Base-by-base conservation (phyloP, 2,888 invertebrate species). In the Ectemnius continuus region DNA sequence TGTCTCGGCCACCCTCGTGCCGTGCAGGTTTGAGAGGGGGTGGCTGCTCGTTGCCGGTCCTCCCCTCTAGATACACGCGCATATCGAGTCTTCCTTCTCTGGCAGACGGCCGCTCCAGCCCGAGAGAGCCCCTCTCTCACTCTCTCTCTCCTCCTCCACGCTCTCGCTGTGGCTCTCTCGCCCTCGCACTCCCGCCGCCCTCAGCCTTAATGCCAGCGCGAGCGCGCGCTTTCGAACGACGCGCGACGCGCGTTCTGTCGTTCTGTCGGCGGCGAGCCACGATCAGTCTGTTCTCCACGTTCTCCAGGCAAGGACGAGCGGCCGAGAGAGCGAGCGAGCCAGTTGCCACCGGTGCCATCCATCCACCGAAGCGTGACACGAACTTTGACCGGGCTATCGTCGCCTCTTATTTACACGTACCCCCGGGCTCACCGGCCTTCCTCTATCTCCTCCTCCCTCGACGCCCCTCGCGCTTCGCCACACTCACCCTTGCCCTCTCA, bases 261-360 rank as follows among this genome's bases (percentile, higher is more conserved):
- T 78, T 85, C 84, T 83, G 84, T 82, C 80, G 75, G 79, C 74
- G 78, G 83, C 81, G 82, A 78, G 83, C 75, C 80, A 76, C 78
- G 82, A 87, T 87, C 88, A 87, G 88, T 88, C 87, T 85, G 86
- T 87, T 87, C 88, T 86, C 86, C 88, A 88, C 86, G 88, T 86
- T 87, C 85, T 84, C 86, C 86, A 86, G 80, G 86, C 84, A 85
- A 88, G 86, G 86, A 88, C 81, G 78, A 79, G 36, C 36, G 36
- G 36, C 36, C 36, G 36, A 36, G 36, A 36, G 36, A 36, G 36
- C 36, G 36, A 36, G 36, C 36, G 36, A 36, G 36, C 36, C 36
- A 36, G 36, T 61, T 70, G 62, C 59, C 61, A 75, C 60, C 61
- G 70, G 71, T 76, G 48, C 36, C 36, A 68, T 73, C 69, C 59